Base-by-base conservation (phyloP, 1,140 invertebrate species). In the Metopolophium dirhodum region DNA sequence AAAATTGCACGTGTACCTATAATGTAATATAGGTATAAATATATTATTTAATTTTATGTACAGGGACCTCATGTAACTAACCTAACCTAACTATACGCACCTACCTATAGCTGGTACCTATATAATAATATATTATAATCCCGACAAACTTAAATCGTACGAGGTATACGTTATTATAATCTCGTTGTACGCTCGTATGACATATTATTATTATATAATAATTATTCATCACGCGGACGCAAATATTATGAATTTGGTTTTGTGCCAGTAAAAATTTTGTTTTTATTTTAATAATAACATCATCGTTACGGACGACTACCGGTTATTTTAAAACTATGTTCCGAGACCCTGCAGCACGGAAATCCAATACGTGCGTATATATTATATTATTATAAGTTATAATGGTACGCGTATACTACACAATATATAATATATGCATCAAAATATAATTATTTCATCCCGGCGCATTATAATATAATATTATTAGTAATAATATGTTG, bases 241-340 rank as follows among this genome's bases (percentile, higher is more conserved):
- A n/a, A 77, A 77, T 77, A 77, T 77, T 18, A n/a, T 77, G n/a
- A 18, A 35, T 77, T 77, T 77, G 61, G 61, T 77, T 77, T 77
- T 77, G n/a, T 77, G 61, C 61, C 61, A 77, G 61, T 35, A 77
- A 77, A 77, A 77, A 35, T 30, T 77, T 77, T 77, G 61, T 77
- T 77, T 77, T 77, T n/a, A 77, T 77, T 77, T 77, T 77, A 77
- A 77, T 77, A 77, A 77, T 77, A 77, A 77, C 61, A 77, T n/a
- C 61, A 77, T n/a, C 61, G 14, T 77, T 77, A 77, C n/a, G 61
- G 61, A 18, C n/a, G 61, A 77, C 61, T 77, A 77, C 61, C 61
- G 61, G 61, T 77, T 77, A 77, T 77, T 77, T 77, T 77, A 77
- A 68, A 77, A 77, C 61, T 30, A 14, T 30, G 61, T 77, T n/a